These are phyloP conservation scores for Aphrocallistes beatrix DNA, from an alignment of 37 sponge, comb jelly and placozoan genomes.

Conservation along the genomic window DNA sequence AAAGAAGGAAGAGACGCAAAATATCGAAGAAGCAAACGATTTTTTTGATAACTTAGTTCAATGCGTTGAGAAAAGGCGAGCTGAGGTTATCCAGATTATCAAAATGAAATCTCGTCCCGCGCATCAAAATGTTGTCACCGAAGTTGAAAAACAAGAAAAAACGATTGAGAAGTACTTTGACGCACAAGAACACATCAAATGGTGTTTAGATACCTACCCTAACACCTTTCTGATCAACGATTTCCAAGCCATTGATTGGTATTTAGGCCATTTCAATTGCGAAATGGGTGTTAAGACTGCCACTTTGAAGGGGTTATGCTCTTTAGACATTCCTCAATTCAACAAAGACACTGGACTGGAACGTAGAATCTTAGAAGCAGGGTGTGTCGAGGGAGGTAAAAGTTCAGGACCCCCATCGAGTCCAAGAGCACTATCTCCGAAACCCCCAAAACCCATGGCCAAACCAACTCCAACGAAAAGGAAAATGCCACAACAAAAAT, in stretches of 20 bases:
- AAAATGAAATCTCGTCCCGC: background rate
- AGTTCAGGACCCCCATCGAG: background rate
- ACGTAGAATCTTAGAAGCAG: background rate
- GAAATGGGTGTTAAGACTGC: constrained; percentile 2
- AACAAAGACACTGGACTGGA: background rate
- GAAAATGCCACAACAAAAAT: background rate
- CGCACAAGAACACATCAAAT: background rate
- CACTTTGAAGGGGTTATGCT: background rate
- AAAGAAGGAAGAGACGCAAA: background rate
- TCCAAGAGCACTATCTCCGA: background rate
- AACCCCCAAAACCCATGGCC: background rate
- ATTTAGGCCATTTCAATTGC: background rate
- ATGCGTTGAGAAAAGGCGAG: background rate
- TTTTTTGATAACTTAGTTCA: background rate
- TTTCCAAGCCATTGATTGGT: background rate
- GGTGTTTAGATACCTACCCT: background rate
- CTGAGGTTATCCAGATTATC: background rate
- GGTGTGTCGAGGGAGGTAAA: background rate
- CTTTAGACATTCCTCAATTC: background rate
- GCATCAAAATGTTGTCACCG: background rate
- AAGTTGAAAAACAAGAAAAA: constrained; percentile 11
- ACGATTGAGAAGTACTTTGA: constrained; percentile 7
- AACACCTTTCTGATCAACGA: background rate
- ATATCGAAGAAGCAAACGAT: background rate
- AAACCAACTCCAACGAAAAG: background rate